These are phyloP conservation scores for Daphoenositta chrysoptera DNA, from an alignment of 2,113 vertebrate genomes.

Conservation along the genomic window DNA sequence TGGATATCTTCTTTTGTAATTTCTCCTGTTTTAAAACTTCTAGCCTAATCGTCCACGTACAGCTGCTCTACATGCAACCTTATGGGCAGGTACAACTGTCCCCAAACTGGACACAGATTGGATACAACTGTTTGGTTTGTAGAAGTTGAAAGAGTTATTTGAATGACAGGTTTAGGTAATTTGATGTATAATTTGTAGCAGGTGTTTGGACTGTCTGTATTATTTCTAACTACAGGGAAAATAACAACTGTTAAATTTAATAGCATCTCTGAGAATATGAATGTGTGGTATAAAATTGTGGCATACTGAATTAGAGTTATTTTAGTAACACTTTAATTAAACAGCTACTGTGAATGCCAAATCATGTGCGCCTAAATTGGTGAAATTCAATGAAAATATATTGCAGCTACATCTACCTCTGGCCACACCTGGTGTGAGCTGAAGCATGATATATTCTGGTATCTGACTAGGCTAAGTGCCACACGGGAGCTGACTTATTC, in stretches of 20 bases:
- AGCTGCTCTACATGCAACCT: background rate
- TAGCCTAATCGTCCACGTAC: background rate
- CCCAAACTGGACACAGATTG: background rate
- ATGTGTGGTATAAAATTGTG: background rate
- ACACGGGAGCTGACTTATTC: background rate
- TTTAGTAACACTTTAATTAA: background rate
- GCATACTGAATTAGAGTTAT: background rate
- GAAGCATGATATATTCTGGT: background rate
- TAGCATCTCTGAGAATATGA: background rate
- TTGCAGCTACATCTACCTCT: background rate
- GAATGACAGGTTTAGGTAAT: background rate
- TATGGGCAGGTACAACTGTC: background rate
- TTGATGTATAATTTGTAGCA: background rate
- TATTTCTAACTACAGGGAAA: background rate
- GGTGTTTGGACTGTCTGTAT: background rate
- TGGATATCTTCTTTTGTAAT: background rate
- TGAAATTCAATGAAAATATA: background rate
- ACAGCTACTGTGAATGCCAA: background rate
- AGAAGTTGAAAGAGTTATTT: background rate
- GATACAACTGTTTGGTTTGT: background rate
- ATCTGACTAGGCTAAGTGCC: background rate
- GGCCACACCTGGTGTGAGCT: background rate
- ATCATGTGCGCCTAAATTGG: background rate
- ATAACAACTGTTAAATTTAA: background rate
- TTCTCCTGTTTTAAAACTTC: background rate